These are phyloP conservation scores for Corythaeola cristata DNA, from an alignment of 2,113 vertebrate species.

Conservation along the genomic window DNA sequence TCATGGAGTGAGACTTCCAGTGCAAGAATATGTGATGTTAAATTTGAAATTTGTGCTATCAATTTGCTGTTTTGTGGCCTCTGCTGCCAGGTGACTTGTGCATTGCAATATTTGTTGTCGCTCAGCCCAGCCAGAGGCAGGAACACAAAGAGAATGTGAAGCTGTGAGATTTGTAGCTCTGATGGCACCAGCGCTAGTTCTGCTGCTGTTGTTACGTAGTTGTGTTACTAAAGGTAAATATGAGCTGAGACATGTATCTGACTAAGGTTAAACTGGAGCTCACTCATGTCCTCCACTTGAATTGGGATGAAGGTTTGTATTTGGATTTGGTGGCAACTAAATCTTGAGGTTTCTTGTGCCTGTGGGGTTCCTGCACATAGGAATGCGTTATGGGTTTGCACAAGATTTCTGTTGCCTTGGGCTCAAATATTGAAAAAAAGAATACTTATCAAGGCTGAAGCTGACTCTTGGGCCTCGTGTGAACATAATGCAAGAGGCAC, in stretches of 20 bases:
- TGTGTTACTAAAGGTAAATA: not conserved
- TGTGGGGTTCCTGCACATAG: not conserved
- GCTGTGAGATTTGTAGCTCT: not conserved
- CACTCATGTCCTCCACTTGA: not conserved
- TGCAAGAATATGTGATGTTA: not conserved
- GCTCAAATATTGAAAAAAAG: not conserved
- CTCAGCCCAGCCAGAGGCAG: not conserved
- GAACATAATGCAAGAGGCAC: rapidly evolving
- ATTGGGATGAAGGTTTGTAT: not conserved
- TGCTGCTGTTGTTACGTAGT: not conserved
- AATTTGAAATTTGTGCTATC: not conserved
- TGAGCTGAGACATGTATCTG: not conserved
- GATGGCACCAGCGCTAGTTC: not conserved
- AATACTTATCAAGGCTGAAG: not conserved
- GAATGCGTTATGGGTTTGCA: not conserved
- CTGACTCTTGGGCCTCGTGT: not conserved
- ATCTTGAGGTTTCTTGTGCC: not conserved
- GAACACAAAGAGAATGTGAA: not conserved
- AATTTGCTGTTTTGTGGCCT: not conserved
- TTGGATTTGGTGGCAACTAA: not conserved
- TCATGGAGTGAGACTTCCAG: not conserved
- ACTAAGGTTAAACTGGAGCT: not conserved
- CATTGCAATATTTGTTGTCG: not conserved
- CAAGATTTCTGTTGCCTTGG: not conserved
- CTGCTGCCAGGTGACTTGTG: not conserved